A percentile compares a stretch with the other conserved stretches of the same genome.
Conservation (phyloP, 2,797 vertebrate species). For the Monodelphis domestica region DNA sequence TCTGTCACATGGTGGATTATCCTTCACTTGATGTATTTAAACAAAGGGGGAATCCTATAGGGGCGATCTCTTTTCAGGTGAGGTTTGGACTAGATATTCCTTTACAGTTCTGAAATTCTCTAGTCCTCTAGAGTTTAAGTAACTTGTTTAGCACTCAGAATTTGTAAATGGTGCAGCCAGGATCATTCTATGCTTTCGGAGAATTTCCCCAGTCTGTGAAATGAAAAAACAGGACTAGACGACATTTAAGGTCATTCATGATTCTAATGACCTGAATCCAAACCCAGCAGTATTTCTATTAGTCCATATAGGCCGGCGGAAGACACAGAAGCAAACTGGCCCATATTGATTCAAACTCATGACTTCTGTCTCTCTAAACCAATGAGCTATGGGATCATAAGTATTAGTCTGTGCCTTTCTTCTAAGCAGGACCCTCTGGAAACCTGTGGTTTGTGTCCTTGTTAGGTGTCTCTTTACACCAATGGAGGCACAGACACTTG, state of each 20-base stretch:
- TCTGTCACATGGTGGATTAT: too few species aligned
- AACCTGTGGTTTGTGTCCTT: neutral
- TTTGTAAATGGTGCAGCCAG: neutral
- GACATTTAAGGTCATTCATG: neutral
- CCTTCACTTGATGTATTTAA: neutral
- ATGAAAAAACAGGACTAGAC: neutral
- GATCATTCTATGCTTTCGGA: neutral
- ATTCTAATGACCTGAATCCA: neutral
- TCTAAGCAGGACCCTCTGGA: neutral
- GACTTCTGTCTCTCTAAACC: neutral
- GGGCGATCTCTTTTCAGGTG: neutral
- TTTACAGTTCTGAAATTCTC: neutral
- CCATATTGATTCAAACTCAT: neutral
- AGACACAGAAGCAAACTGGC: neutral
- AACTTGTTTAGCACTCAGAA: neutral
- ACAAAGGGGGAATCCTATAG: neutral
- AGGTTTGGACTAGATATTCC: neutral
- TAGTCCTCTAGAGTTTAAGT: neutral
- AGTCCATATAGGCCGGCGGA: neutral
- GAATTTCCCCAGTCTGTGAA: neutral
- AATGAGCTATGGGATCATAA: neutral
- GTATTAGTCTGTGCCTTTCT: neutral
- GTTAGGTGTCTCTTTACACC: neutral
- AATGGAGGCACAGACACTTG: neutral
- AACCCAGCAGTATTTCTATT: neutral